phyloP scores from a whole-genome alignment of 2,113 vertebrate species.

The Australoheros scitulus region DNA sequence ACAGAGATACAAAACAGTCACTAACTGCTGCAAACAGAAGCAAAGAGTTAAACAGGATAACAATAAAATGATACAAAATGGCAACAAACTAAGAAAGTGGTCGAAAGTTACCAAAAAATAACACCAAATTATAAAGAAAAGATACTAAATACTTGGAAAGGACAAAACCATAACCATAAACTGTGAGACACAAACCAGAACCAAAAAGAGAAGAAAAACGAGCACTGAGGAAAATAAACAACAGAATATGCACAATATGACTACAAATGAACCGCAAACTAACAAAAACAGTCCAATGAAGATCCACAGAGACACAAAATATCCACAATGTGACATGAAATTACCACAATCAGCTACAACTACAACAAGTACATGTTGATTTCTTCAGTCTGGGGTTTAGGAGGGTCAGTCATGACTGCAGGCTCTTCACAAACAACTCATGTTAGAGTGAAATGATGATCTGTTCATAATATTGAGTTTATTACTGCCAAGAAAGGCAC shows the following conservation, averaged over 20 bases:
- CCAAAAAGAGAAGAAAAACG: not conserved
- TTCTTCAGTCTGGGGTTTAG: not conserved
- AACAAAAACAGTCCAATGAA: accelerated
- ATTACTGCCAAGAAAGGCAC: no score
- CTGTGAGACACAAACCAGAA: not conserved
- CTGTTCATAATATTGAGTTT: no score
- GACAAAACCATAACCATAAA: not conserved
- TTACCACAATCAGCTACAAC: not conserved
- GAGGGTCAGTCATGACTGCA: not conserved
- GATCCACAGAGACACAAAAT: not conserved
- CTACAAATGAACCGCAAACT: not conserved
- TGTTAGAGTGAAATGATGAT: no score
- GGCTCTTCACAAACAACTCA: not conserved
- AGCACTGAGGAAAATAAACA: not conserved
- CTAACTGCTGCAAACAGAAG: not conserved
- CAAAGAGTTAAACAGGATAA: not conserved
- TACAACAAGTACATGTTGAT: not conserved
- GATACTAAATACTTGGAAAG: accelerated
- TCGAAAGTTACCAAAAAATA: not conserved
- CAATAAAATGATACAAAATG: not conserved
- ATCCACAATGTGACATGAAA: not conserved
- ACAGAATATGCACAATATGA: not conserved
- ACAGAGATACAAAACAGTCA: not conserved
- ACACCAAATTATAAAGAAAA: not conserved
- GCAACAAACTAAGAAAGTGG: not conserved